A percentile compares a stretch with the other conserved stretches of the same genome.
Conservation (phyloP, 2,888 invertebrate species). For the Dynastes grantii region DNA sequence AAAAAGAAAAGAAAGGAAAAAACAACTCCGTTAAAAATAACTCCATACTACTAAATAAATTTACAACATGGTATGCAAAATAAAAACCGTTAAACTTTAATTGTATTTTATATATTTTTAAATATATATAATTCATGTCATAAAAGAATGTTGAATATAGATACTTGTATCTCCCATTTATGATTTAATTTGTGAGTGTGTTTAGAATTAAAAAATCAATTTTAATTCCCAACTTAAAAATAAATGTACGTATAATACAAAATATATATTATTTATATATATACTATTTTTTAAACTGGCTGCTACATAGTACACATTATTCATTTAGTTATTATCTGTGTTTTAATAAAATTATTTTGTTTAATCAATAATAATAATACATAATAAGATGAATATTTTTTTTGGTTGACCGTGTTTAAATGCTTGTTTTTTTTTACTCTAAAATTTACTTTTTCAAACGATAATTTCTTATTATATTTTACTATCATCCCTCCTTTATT, state of each 20-base stretch:
- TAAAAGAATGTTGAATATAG: slow-evolving; percentile 37
- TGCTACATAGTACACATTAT: slow-evolving; percentile 53
- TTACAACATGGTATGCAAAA: slow-evolving; percentile 29
- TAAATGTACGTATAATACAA: slow-evolving; percentile 52
- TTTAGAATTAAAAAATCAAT: slow-evolving; percentile 45
- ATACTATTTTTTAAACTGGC: slow-evolving; percentile 53
- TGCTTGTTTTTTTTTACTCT: background rate
- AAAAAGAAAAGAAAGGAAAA: background rate
- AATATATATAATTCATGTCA: slow-evolving; percentile 20
- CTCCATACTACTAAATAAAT: slow-evolving; percentile 25
- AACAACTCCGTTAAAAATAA: slow-evolving; percentile 28
- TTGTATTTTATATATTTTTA: slow-evolving; percentile 15
- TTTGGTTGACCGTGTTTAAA: background rate
- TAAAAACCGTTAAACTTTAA: slow-evolving; percentile 21
- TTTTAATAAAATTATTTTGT: slow-evolving; percentile 49
- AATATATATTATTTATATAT: slow-evolving; percentile 52
- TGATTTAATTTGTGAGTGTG: slow-evolving; percentile 41
- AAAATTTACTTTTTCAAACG: slow-evolving; percentile 9
- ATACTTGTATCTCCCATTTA: slow-evolving; percentile 16
- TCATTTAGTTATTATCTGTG: slow-evolving; percentile 25
- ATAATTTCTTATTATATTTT: slow-evolving; percentile 16
- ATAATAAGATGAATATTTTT: slow-evolving; percentile 29
- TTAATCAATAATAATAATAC: slow-evolving; percentile 30
- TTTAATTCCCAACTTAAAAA: slow-evolving; percentile 46
- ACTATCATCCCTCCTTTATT: background rate